Conservation (phyloP, 1,140 invertebrate genomes). For the Diabrotica virgifera region DNA sequence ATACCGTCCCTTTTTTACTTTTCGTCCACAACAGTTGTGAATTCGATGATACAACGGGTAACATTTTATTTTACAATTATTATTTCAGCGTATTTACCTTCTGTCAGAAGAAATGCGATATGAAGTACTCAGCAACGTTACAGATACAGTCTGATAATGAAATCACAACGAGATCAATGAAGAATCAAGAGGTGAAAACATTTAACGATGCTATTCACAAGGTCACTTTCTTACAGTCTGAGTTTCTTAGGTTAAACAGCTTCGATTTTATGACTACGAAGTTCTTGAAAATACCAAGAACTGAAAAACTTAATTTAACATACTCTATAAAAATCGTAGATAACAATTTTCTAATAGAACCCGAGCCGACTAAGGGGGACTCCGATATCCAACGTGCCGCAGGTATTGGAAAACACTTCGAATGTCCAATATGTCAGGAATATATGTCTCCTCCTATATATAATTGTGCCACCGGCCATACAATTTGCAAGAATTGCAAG, state of each 20-base stretch:
- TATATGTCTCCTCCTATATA: slow-evolving; percentile 20
- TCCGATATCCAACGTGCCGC: not conserved
- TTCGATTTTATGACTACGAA: slow-evolving; percentile 12
- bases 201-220: slow-evolving; percentile 11
- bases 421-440: slow-evolving; percentile 22
- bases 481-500: slow-evolving; percentile 17
- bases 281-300: slow-evolving; percentile 6
- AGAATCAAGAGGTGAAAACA: slow-evolving; percentile 10
- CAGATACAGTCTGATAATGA: not conserved
- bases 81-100: slow-evolving; percentile 13
- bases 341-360: not conserved
- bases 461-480: slow-evolving; percentile 19
- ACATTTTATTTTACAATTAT: slow-evolving; percentile 9
- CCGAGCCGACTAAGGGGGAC: not conserved
- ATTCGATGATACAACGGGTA: slow-evolving; percentile 1
- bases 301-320: slow-evolving; percentile 1
- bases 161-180: not conserved
- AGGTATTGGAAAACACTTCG: slow-evolving; percentile 4
- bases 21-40: slow-evolving; percentile 15
- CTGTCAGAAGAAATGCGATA: slow-evolving; percentile 3
- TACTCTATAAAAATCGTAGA: not conserved
- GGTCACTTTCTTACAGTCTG: not conserved
- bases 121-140: not conserved
- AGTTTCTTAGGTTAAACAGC: not conserved
- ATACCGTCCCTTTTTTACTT: slow-evolving; percentile 1